Percentiles rank a stretch among this genome's conserved stretches.
Conservation (phyloP, 2,113 vertebrate genomes). For the Psittacus erithacus region DNA sequence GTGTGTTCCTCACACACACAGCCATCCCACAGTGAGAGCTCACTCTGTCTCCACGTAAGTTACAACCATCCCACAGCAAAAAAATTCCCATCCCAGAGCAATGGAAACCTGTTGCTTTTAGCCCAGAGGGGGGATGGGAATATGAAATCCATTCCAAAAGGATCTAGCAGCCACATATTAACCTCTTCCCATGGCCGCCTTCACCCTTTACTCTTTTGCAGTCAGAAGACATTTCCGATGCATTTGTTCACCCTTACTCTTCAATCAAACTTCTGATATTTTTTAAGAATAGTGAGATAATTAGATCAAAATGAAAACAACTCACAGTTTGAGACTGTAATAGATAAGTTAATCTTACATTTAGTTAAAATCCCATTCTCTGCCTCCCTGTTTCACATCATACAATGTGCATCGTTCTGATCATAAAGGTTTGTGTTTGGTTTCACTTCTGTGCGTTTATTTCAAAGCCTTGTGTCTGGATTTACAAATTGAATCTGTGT, state of each 20-base stretch:
- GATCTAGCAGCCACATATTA: not conserved
- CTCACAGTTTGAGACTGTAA: not conserved
- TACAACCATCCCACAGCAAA: fast-evolving
- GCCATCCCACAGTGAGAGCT: not conserved
- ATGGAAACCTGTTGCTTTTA: not conserved
- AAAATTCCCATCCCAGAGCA: not conserved
- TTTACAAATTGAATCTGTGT: not conserved
- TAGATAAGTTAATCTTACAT: not conserved
- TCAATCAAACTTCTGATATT: not conserved
- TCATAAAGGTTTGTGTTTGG: not conserved
- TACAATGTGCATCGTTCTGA: not conserved
- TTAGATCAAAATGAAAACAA: not conserved
- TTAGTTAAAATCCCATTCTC: not conserved
- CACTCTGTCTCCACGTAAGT: not conserved
- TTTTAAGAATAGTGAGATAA: not conserved
- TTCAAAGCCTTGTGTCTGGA: not conserved
- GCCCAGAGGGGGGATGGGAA: fast-evolving
- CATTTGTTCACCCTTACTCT: not conserved
- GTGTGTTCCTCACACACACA: fast-evolving
- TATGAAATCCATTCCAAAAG: not conserved
- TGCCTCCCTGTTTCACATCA: not conserved
- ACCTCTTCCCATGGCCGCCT: not conserved
- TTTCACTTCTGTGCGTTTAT: not conserved
- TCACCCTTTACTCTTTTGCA: not conserved
- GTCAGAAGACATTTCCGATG: not conserved